phyloP scores from a whole-genome alignment of 2,888 invertebrate species.

The Tetragonisca angustula region DNA sequence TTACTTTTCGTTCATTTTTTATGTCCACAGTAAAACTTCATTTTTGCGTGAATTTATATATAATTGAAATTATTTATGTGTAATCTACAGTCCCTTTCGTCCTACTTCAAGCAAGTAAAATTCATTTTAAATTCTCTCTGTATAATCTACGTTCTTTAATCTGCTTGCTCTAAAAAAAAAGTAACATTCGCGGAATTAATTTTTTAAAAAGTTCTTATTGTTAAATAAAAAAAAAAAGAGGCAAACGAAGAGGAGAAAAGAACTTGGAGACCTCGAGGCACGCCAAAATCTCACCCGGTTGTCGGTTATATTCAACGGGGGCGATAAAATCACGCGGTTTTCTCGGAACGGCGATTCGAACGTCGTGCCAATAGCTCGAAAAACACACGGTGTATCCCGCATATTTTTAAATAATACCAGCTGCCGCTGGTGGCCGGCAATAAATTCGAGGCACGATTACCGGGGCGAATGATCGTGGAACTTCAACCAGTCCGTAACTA shows the following conservation, averaged over 20 bases:
- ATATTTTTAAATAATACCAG: conserved; percentile 22
- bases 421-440: conserved; percentile 1
- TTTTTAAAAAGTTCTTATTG: too few relatives aligned
- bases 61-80: too few relatives aligned
- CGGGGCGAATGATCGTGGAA: conserved; percentile 37
- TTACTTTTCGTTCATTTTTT: too few relatives aligned
- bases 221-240: too few relatives aligned
- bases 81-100: too few relatives aligned
- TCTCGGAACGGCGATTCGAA: conserved; percentile 1
- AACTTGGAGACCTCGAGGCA: neutral
- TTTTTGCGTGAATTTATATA: too few relatives aligned
- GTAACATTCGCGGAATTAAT: too few relatives aligned
- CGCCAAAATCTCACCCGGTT: neutral
- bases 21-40: too few relatives aligned
- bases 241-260: neutral
- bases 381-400: neutral
- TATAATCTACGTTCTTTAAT: too few relatives aligned
- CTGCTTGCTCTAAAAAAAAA: too few relatives aligned
- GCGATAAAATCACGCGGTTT: neutral
- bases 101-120: too few relatives aligned
- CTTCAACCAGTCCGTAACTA: conserved; percentile 22
- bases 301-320: conserved; percentile 3
- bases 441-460: conserved; percentile 44
- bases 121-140: too few relatives aligned
- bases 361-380: neutral